A percentile compares a stretch with the other conserved stretches of the same genome.
These are phyloP conservation scores for Peromyscus polionotus DNA, from an alignment of 2,113 vertebrate species.

Conservation along the genomic window DNA sequence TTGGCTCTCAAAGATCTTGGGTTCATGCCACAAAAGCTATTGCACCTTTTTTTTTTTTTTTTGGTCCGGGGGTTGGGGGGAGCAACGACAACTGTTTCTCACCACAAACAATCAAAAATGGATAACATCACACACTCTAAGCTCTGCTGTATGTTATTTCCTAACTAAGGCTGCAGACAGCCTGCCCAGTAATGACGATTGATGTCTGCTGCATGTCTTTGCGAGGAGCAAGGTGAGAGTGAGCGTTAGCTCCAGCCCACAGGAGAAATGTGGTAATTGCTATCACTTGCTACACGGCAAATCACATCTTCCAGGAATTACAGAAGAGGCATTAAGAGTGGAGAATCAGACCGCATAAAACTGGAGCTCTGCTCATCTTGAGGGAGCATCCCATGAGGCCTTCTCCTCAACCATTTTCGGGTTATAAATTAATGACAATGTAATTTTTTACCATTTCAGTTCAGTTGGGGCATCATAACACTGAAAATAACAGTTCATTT, in stretches of 20 bases:
- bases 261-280: constrained; percentile 68
- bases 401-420: constrained; percentile 79
- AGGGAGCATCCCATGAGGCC: constrained; percentile 17
- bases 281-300: constrained; percentile 46
- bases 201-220: constrained; percentile 78
- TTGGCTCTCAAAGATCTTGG: constrained; percentile 64
- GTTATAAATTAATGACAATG: constrained; percentile 75
- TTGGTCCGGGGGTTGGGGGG: neutral
- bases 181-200: constrained; percentile 79
- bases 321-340: constrained; percentile 67
- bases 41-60: constrained; percentile 74
- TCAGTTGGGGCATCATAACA: neutral
- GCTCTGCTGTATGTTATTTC: constrained; percentile 69
- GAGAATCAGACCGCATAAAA: constrained; percentile 58
- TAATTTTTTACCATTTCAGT: constrained; percentile 58
- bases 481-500: neutral
- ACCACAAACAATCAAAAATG: constrained; percentile 74
- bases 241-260: constrained; percentile 53
- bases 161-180: constrained; percentile 77
- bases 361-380: constrained; percentile 55
- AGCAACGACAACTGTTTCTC: constrained; percentile 67
- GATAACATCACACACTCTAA: constrained; percentile 60
- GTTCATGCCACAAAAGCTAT: constrained; percentile 58
- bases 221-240: constrained; percentile 65
- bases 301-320: constrained; percentile 66